phyloP scores from a whole-genome alignment of 2,888 invertebrate species.

The Listrodromus nycthemerus region DNA sequence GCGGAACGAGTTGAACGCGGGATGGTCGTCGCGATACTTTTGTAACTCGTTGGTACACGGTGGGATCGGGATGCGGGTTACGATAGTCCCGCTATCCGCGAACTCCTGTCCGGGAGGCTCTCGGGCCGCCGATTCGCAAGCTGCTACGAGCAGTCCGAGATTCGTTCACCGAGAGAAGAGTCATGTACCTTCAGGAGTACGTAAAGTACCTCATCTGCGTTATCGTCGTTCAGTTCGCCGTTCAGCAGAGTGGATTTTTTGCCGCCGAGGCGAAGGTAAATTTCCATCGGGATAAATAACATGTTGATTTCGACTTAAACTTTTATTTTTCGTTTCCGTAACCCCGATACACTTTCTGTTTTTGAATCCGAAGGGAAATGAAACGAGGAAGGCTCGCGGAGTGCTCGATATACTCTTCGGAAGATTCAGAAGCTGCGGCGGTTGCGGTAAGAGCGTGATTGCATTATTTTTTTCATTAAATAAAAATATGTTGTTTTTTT shows the following conservation, averaged over 20 bases:
- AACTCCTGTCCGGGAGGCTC: constrained; percentile 14
- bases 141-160: constrained; percentile 56
- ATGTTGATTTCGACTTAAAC: too few relatives aligned
- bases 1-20: constrained; percentile 25
- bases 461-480: neutral
- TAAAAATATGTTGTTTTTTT: neutral
- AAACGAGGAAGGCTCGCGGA: constrained; percentile 73
- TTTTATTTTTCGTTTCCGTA: neutral
- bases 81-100: constrained; percentile 73
- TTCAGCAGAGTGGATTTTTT: constrained; percentile 30
- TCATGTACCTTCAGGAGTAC: constrained; percentile 79
- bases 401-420: constrained; percentile 79
- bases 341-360: neutral
- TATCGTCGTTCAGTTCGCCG: constrained; percentile 33
- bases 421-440: constrained; percentile 78
- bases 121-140: constrained; percentile 60
- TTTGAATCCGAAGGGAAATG: constrained; percentile 32
- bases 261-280: constrained; percentile 49
- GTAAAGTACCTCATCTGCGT: constrained; percentile 77
- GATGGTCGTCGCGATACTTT: constrained; percentile 11
- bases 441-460: constrained; percentile 76
- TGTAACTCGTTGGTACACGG: constrained; percentile 20
- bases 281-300: neutral
- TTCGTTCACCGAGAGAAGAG: constrained; percentile 69
- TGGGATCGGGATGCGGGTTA: constrained; percentile 75